Conservation (phyloP, 37 sponge, comb jelly and placozoan genomes). For the Spongia lamella region DNA sequence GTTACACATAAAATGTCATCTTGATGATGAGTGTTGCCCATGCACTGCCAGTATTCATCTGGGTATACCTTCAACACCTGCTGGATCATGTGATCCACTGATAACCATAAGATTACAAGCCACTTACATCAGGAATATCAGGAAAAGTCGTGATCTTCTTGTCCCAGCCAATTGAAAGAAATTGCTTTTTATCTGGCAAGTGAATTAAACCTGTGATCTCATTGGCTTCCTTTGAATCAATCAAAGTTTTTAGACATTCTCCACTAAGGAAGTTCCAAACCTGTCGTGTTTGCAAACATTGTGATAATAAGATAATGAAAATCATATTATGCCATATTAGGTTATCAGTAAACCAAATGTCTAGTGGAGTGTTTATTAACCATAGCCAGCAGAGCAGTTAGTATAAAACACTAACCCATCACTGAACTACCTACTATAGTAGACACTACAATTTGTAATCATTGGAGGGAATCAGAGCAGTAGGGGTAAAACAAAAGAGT, state of each 20-base stretch:
- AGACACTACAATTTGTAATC: too few relatives aligned
- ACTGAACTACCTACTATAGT: too few relatives aligned
- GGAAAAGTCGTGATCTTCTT: conserved; percentile 65
- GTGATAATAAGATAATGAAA: background rate
- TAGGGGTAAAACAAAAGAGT: too few relatives aligned
- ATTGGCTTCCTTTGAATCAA: conserved; percentile 37
- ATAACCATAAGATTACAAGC: background rate
- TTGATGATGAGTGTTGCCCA: conserved; percentile 7
- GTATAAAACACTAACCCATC: too few relatives aligned
- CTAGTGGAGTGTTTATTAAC: too few relatives aligned
- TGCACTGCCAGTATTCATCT: background rate
- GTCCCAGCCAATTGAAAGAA: conserved; percentile 90
- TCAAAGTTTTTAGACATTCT: conserved; percentile 69
- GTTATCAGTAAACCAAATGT: too few relatives aligned
- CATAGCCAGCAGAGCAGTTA: too few relatives aligned
- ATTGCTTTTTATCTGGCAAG: conserved; percentile 58
- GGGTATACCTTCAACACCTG: conserved; percentile 3
- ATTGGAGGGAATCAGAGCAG: too few relatives aligned
- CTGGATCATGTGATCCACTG: background rate
- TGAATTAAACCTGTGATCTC: conserved; percentile 81
- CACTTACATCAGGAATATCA: conserved; percentile 45
- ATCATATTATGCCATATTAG: too few relatives aligned
- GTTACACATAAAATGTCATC: conserved; percentile 89
- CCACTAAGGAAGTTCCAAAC: conserved; percentile 78
- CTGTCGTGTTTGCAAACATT: conserved; percentile 14